Evolutionary conservation across 2,797 vertebrate genomes (phyloP), one percentile per base, ranked within the genome.

Genomic region (Myioborus miniatus): DNA sequence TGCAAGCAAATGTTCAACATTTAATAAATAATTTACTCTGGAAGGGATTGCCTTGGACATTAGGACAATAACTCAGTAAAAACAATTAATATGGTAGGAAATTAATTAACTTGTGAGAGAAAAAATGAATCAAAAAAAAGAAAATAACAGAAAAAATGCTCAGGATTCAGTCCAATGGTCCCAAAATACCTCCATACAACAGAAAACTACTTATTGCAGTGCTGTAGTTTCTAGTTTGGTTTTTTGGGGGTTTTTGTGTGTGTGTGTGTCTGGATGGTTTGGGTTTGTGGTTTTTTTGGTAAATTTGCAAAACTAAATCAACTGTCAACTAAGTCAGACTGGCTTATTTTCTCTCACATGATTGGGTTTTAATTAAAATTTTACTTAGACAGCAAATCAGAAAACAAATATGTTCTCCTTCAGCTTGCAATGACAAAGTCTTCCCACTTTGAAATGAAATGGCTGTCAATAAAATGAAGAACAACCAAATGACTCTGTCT

Each of bases 281-380:
- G 34, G 16, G 7, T 11, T 53, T 15, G 2, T 3, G 2, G 32
- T 46, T 37, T 46, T 15, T 37, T 0, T 1, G 5, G 13, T 30
- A 30, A 78, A 63, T 30, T 41, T 26, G 29, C 37, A 79, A 64
- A 58, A 78, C 27, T 49, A 78, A 78, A 91, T 75, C 21, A 69
- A 69, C 37, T 43, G 23, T 34, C 60, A 87, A 41, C 15, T 41
- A 41, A 92, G 43, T 64, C 75, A 87, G 53, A 83, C 62, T 71
- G 50, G 22, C 55, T 90, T 94, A 50, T 75, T 89, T 94, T 83
- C 37, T 71, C 50, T 83, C 53, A 78, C 37, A 47, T 65, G 46
- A 93, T 68, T 68, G 72, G 9, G 20, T 75, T 92, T 88, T 85
- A 94, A 91, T 85, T 85, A 87, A 85, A 83, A 49, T 89, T 71